Evolutionary conservation across 2,113 vertebrate species (phyloP).

Genomic region (Galemys pyrenaicus): DNA sequence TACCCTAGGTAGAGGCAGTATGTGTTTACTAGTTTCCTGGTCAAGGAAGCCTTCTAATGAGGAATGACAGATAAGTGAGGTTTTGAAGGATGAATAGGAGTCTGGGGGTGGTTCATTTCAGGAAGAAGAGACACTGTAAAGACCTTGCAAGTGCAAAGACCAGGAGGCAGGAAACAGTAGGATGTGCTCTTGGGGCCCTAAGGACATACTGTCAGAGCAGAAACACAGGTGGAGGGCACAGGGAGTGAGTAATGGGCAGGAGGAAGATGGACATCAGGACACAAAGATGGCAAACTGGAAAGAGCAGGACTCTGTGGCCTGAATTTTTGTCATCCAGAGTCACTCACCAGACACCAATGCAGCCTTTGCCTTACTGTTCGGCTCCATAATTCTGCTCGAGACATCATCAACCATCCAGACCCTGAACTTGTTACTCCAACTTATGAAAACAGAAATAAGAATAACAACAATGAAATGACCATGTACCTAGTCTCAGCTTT

Average conservation of each 20-base stretch:
- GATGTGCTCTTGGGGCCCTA: fast-evolving
- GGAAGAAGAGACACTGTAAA: not conserved
- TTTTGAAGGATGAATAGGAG: not conserved
- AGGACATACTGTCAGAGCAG: not conserved
- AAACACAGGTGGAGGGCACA: not conserved
- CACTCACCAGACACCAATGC: not conserved
- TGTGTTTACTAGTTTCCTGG: not conserved
- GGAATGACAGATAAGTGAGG: not conserved
- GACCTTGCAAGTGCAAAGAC: no score
- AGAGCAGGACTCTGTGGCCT: not conserved
- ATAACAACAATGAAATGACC: not conserved
- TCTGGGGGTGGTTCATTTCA: not conserved
- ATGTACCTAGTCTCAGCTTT: not conserved
- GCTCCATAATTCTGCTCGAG: not conserved
- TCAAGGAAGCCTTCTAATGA: not conserved
- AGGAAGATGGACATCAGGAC: not conserved
- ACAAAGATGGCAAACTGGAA: not conserved
- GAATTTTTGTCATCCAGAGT: not conserved
- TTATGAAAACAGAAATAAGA: not conserved
- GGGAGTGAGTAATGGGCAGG: not conserved
- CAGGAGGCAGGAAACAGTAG: not conserved
- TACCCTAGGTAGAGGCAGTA: fast-evolving
- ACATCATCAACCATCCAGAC: not conserved
- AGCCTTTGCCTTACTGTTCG: not conserved
- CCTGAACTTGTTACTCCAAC: not conserved